Conservation (phyloP, 2,113 vertebrate genomes). For the Rhea americana region DNA sequence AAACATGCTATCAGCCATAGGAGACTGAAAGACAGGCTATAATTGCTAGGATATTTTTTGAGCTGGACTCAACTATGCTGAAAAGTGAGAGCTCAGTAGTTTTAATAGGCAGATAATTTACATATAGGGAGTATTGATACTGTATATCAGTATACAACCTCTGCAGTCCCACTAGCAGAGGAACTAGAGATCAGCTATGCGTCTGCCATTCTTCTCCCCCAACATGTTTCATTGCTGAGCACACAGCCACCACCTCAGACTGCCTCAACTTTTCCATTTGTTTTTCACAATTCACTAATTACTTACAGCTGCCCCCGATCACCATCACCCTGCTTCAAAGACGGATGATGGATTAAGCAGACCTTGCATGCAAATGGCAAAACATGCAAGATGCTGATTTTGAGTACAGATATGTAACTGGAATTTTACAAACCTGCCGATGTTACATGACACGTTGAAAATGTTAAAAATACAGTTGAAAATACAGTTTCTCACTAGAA, state of each 20-base stretch:
- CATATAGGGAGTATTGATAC: background rate
- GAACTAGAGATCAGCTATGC: conserved; percentile 22
- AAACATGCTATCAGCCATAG: background rate
- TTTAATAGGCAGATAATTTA: background rate
- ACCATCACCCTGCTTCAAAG: background rate
- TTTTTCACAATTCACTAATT: background rate
- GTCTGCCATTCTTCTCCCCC: conserved; percentile 22
- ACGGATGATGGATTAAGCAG: background rate
- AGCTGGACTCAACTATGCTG: background rate
- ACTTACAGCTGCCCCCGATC: background rate
- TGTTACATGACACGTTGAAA: background rate
- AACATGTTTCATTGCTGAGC: conserved; percentile 18
- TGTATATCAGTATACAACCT: background rate
- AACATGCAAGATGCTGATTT: background rate
- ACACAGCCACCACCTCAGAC: background rate
- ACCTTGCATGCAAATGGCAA: background rate
- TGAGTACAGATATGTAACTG: background rate
- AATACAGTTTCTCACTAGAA: background rate
- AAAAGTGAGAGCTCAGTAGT: background rate
- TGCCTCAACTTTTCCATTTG: conserved; percentile 14
- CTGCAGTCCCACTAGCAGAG: background rate
- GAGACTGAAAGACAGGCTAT: background rate
- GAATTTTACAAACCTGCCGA: conserved; percentile 5
- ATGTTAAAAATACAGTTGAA: background rate
- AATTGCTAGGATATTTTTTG: background rate